Conservation (phyloP, 2,797 vertebrate species). For the Chelidonichthys spinosus region DNA sequence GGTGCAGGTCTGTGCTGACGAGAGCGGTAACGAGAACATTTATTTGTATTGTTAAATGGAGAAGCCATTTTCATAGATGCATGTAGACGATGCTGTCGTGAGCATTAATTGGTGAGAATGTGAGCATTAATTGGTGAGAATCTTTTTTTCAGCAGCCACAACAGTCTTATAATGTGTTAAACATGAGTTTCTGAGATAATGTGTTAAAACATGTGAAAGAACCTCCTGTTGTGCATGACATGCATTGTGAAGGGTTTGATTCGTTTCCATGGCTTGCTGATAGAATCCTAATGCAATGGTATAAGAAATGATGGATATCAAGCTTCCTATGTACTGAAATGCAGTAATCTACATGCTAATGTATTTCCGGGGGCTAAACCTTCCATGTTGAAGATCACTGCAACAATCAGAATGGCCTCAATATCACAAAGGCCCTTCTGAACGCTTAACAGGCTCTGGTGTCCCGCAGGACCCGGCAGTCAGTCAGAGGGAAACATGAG, state of each 20-base stretch:
- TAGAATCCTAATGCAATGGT: not conserved
- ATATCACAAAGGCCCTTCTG: constrained; percentile 16
- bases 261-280: not conserved
- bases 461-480: constrained; percentile 33
- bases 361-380: constrained; percentile 20
- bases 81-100: not conserved
- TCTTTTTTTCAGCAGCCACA: not conserved
- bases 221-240: not conserved
- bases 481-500: constrained; percentile 55
- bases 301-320: not conserved
- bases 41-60: not conserved
- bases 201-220: not conserved
- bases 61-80: too few species aligned
- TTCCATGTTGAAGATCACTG: constrained; percentile 6
- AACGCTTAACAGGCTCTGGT: constrained; percentile 19
- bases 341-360: not conserved
- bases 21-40: not conserved
- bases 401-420: constrained; percentile 7
- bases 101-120: not conserved
- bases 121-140: not conserved
- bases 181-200: not conserved
- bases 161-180: not conserved
- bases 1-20: not conserved
- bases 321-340: not conserved
- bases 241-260: not conserved